These are phyloP conservation scores for Callyntrura sp. DNA, from an alignment of 2,888 invertebrate species.

Conservation along the genomic window DNA sequence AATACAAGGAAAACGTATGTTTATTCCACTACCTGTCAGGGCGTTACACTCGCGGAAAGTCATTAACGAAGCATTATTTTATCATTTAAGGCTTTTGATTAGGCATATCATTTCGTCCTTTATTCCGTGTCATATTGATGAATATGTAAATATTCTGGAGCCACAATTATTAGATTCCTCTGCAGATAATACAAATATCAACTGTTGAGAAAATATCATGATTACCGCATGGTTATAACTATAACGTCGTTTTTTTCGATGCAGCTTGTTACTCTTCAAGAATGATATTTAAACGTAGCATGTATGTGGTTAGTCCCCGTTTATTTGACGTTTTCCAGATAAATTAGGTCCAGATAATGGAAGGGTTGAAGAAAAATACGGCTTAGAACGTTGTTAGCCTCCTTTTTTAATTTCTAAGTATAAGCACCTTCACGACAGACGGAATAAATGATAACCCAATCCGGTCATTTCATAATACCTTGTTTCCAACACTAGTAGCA, in stretches of 20 bases:
- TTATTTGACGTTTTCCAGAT: slow-evolving; percentile 43
- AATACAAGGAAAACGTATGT: slow-evolving; percentile 7
- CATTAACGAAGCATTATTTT: slow-evolving; percentile 10
- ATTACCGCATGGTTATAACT: neutral
- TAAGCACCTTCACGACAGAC: slow-evolving; percentile 10
- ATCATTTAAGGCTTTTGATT: neutral
- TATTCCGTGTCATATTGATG: neutral
- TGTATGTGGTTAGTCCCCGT: neutral
- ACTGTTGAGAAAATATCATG: slow-evolving; percentile 31
- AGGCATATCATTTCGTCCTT: neutral
- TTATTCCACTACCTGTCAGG: neutral
- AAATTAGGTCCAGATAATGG: slow-evolving; percentile 43
- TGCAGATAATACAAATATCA: slow-evolving; percentile 13
- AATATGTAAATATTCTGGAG: slow-evolving; percentile 7
- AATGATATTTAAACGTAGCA: neutral
- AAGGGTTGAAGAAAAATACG: slow-evolving; percentile 2
- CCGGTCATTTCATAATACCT: slow-evolving; percentile 59
- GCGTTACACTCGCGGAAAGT: neutral
- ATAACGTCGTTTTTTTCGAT: neutral
- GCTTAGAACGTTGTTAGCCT: slow-evolving; percentile 26
- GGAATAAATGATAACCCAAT: slow-evolving; percentile 15
- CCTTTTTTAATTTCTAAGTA: slow-evolving; percentile 1
- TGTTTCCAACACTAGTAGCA: slow-evolving; percentile 74
- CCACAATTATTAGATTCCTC: slow-evolving; percentile 10
- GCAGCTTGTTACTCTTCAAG: no score